Conservation (phyloP, 2,797 vertebrate genomes). For the Hypotaenidia philippensis region DNA sequence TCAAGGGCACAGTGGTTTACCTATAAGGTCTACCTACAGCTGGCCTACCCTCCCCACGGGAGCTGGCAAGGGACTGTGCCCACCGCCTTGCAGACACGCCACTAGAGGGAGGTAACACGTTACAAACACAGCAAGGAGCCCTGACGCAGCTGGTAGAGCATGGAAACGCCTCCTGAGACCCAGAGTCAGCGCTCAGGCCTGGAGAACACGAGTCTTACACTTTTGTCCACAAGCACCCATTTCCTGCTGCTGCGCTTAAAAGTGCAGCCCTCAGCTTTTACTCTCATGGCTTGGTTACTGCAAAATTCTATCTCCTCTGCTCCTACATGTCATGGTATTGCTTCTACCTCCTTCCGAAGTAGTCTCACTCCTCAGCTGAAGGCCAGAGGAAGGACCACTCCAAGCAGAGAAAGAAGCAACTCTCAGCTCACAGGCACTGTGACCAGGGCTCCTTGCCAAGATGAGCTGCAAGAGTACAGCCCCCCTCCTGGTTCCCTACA, state of each 20-base stretch:
- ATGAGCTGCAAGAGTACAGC: not conserved
- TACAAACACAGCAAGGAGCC: not conserved
- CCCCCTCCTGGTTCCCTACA: not conserved
- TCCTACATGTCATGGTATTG: not conserved
- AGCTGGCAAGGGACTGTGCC: not conserved
- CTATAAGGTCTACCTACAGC: not conserved
- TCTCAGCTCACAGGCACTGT: not conserved
- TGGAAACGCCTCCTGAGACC: not conserved
- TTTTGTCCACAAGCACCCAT: not conserved
- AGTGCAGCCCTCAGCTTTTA: not conserved
- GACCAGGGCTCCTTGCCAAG: not conserved
- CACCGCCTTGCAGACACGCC: not conserved
- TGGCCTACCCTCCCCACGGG: not conserved
- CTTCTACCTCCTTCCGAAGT: not conserved
- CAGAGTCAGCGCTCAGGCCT: not conserved
- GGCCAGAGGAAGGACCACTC: not conserved
- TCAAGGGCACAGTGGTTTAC: not conserved
- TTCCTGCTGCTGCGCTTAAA: not conserved
- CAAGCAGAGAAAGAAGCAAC: not conserved
- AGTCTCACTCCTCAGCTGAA: not conserved
- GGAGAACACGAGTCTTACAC: not conserved
- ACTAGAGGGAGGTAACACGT: constrained; percentile 58
- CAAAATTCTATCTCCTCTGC: not conserved
- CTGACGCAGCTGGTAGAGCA: not conserved
- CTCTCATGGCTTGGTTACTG: not conserved